These are phyloP conservation scores for Brachystomella parvula DNA, from an alignment of 1,140 invertebrate genomes.

Conservation along the genomic window DNA sequence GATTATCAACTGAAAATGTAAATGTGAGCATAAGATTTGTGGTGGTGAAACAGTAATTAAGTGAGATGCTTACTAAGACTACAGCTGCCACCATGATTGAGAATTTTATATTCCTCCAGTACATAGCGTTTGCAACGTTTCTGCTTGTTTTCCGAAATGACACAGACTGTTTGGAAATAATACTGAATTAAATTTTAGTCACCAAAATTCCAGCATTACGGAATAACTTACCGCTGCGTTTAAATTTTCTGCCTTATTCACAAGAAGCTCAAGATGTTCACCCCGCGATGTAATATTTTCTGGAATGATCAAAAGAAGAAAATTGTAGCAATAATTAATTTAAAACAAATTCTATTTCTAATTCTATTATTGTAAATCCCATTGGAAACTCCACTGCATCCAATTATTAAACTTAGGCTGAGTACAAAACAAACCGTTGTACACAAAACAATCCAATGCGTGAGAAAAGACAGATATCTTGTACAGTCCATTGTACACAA, in stretches of 20 bases:
- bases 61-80: constrained; percentile 53
- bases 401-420: too few species aligned
- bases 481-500: too few species aligned
- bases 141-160: constrained; percentile 77
- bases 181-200: background rate
- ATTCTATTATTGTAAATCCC: too few species aligned
- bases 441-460: too few species aligned
- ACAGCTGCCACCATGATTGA: constrained; percentile 67
- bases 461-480: too few species aligned
- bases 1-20: constrained; percentile 54
- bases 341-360: background rate
- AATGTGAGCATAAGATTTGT: constrained; percentile 16
- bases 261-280: constrained; percentile 76
- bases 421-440: too few species aligned
- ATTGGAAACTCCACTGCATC: too few species aligned
- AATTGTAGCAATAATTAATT: constrained; percentile 8
- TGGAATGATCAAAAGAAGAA: constrained; percentile 45
- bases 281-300: constrained; percentile 75
- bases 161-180: constrained; percentile 60
- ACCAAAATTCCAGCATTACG: constrained; percentile 42
- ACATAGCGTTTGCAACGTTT: constrained; percentile 74
- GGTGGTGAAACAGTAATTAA: constrained; percentile 14
- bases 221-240: constrained; percentile 65
- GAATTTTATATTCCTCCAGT: constrained; percentile 89
- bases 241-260: constrained; percentile 85